Evolutionary conservation across 2,888 invertebrate genomes (phyloP).

Genomic region (Eupithecia tripunctaria): DNA sequence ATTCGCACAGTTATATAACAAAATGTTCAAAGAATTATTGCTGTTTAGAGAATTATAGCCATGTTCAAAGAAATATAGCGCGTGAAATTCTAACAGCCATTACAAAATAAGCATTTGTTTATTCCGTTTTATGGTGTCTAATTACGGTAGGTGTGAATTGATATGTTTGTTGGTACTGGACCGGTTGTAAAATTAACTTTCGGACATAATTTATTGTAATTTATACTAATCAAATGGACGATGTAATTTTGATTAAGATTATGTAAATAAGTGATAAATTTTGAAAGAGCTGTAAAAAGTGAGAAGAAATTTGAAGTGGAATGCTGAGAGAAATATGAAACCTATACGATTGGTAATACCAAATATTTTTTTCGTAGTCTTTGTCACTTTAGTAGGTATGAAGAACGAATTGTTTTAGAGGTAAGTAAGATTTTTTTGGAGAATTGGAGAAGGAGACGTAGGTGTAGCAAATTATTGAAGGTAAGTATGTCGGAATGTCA

Average conservation of each 20-base stretch:
- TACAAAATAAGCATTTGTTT: constrained; percentile 52
- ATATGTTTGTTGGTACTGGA: constrained; percentile 40
- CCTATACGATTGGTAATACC: background rate
- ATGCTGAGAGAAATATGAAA: background rate
- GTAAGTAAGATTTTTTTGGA: background rate
- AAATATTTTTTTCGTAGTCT: too few relatives aligned
- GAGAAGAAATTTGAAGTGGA: constrained; percentile 13
- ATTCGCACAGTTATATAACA: constrained; percentile 60
- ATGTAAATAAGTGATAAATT: constrained; percentile 26
- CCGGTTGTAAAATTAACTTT: constrained; percentile 38
- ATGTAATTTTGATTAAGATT: constrained; percentile 28
- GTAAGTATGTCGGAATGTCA: background rate
- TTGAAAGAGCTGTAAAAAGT: constrained; percentile 17
- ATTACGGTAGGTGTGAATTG: constrained; percentile 45
- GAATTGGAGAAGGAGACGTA: background rate
- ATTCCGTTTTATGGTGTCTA: constrained; percentile 47
- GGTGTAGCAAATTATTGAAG: background rate
- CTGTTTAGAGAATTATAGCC: constrained; percentile 35
- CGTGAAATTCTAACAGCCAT: constrained; percentile 50
- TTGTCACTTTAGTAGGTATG: background rate
- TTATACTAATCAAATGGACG: constrained; percentile 27
- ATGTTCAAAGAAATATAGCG: constrained; percentile 46
- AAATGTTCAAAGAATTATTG: constrained; percentile 35
- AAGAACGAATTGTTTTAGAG: background rate
- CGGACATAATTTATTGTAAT: constrained; percentile 35